These are phyloP conservation scores for Telenomus remus DNA, from an alignment of 1,140 invertebrate genomes.

Conservation along the genomic window DNA sequence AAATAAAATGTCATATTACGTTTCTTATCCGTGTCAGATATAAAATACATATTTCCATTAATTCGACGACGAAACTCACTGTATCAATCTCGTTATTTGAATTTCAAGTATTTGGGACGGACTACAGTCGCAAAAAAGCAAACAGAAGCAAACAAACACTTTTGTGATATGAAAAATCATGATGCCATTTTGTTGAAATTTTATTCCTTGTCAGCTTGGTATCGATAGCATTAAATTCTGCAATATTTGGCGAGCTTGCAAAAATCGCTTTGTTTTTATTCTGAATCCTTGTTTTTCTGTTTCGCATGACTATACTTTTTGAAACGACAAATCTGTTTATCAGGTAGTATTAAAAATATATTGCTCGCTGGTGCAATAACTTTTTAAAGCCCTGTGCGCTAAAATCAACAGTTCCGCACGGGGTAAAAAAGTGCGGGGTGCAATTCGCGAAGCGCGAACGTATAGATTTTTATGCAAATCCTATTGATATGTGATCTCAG, in stretches of 20 bases:
- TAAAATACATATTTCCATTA: slow-evolving; percentile 29
- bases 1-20: slow-evolving; percentile 54
- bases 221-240: slow-evolving; percentile 42
- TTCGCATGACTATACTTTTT: slow-evolving; percentile 30
- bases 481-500: slow-evolving; percentile 72
- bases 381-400: slow-evolving; percentile 51
- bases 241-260: slow-evolving; percentile 40
- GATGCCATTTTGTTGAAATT: slow-evolving; percentile 15
- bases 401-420: slow-evolving; percentile 52
- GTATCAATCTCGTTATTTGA: slow-evolving; percentile 27
- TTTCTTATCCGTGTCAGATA: slow-evolving; percentile 11
- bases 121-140: no score
- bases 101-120: no score
- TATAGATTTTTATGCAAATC: slow-evolving; percentile 76
- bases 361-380: slow-evolving; percentile 45
- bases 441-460: slow-evolving; percentile 61
- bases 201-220: slow-evolving; percentile 33
- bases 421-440: slow-evolving; percentile 59
- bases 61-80: slow-evolving; percentile 8
- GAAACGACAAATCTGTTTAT: slow-evolving; percentile 43
- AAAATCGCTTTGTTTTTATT: neutral
- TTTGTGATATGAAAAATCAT: neutral
- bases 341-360: slow-evolving; percentile 50
- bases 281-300: slow-evolving; percentile 23
- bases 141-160: no score